phyloP scores from a whole-genome alignment of 2,113 vertebrate genomes.

The Gopherus flavomarginatus region DNA sequence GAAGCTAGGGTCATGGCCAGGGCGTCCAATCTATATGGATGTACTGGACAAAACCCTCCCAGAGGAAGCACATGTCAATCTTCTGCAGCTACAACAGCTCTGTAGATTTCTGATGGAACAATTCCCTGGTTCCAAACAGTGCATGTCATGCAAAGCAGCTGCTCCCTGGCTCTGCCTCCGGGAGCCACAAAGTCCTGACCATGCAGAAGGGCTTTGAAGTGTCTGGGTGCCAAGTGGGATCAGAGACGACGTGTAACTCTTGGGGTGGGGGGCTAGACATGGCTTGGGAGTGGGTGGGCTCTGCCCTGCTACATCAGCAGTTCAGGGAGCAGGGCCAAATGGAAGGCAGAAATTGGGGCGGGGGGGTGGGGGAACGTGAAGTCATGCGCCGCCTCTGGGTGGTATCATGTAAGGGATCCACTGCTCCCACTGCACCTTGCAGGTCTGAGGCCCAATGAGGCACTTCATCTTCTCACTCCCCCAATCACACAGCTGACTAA shows the following conservation, averaged over 20 bases:
- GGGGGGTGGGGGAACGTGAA: fast-evolving
- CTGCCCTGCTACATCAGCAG: neutral
- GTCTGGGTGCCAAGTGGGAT: neutral
- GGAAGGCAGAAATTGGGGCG: neutral
- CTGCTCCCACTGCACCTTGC: neutral
- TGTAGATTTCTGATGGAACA: neutral
- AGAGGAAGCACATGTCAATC: neutral
- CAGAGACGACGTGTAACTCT: neutral
- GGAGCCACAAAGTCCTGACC: neutral
- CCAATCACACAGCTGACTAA: neutral
- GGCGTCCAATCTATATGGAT: neutral
- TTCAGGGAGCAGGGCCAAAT: neutral
- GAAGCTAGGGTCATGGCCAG: neutral
- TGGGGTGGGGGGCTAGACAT: too few relatives aligned
- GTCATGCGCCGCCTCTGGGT: too few relatives aligned
- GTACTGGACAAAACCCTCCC: neutral
- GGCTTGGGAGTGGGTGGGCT: neutral
- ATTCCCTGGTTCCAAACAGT: neutral
- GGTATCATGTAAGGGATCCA: neutral
- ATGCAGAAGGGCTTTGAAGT: neutral
- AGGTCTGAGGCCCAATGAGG: neutral
- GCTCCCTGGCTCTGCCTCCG: neutral
- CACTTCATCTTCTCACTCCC: neutral
- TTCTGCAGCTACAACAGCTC: neutral
- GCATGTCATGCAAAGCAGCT: neutral